A percentile compares a stretch with the other conserved stretches of the same genome.
phyloP scores from a whole-genome alignment of 2,797 vertebrate genomes.

The Zalophus californianus region DNA sequence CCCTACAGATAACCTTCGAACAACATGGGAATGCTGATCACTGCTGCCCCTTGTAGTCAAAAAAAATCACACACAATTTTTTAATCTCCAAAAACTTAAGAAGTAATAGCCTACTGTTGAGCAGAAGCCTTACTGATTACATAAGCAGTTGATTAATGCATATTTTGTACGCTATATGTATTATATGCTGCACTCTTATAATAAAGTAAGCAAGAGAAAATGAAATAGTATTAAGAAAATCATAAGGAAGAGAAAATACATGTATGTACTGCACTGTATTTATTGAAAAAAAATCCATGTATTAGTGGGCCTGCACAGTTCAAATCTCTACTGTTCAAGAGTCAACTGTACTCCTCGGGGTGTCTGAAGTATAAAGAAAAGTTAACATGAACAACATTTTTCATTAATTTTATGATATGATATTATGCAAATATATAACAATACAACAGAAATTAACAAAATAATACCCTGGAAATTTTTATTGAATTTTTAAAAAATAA shows the following conservation, averaged over 20 bases:
- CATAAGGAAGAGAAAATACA: neutral
- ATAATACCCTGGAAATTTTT: neutral
- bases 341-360: neutral
- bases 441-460: neutral
- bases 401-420: neutral
- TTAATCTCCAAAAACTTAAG: neutral
- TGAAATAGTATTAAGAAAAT: neutral
- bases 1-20: neutral
- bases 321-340: neutral
- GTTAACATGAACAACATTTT: neutral
- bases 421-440: neutral
- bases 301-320: neutral
- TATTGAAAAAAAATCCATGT: neutral
- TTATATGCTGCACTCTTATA: neutral
- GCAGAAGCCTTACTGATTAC: neutral
- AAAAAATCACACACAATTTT: neutral
- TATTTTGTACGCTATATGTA: neutral
- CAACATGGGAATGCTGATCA: neutral
- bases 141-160: neutral
- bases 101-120: neutral
- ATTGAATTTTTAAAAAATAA: neutral
- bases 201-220: neutral
- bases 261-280: neutral
- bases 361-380: neutral
- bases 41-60: neutral